Percentiles rank a stretch among this genome's conserved stretches.
Evolutionary conservation across 2,888 invertebrate genomes (phyloP).

Genomic region (Mantis religiosa): DNA sequence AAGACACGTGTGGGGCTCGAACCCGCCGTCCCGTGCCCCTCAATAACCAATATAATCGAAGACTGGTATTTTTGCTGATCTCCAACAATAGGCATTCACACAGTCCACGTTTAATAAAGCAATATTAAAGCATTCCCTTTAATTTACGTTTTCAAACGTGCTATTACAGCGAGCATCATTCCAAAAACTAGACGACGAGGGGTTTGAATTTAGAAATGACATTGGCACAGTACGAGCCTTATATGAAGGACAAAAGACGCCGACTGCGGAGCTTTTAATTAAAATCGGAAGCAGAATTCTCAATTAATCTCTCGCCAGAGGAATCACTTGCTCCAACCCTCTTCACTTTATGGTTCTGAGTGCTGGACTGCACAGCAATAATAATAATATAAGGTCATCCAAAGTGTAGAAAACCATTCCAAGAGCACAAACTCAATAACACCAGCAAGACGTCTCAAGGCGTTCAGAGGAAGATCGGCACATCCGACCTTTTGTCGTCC

Average conservation of each 20-base stretch:
- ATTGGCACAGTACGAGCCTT: neutral
- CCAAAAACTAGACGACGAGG: neutral
- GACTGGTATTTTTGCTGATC: no score
- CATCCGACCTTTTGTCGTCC: neutral
- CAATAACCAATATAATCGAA: no score
- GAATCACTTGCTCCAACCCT: neutral
- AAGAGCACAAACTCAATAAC: conserved; percentile 15
- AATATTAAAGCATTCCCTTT: no score
- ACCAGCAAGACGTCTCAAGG: neutral
- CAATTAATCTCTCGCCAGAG: neutral
- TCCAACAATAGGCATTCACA: no score
- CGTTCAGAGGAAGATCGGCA: neutral
- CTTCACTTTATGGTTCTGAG: neutral
- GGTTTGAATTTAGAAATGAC: neutral
- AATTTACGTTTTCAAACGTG: no score
- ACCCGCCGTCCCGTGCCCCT: no score
- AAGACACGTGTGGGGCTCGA: no score
- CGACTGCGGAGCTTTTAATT: neutral
- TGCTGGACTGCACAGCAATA: neutral
- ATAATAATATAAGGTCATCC: conserved; percentile 15
- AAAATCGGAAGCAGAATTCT: neutral
- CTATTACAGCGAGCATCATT: neutral
- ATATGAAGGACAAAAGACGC: neutral
- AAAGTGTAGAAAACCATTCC: conserved; percentile 14
- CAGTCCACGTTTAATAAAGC: no score